Percentiles rank a stretch among this genome's conserved stretches.
Conservation (phyloP, 2,888 invertebrate species). For the Eristalis arbustorum region DNA sequence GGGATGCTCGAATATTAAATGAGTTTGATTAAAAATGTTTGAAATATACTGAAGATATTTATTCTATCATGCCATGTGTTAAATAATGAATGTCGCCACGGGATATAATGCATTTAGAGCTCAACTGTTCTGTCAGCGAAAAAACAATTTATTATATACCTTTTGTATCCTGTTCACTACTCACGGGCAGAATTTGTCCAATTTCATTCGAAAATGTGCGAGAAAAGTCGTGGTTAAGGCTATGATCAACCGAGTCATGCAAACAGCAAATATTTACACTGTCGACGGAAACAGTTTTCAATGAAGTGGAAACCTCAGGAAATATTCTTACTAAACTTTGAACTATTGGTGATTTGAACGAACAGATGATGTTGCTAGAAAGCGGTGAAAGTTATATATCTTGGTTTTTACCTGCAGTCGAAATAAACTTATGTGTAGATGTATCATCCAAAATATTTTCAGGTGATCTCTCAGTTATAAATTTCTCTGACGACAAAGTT, state of each 20-base stretch:
- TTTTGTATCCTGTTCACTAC: background rate
- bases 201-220: background rate
- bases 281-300: background rate
- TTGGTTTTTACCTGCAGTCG: background rate
- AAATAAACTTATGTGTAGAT: background rate
- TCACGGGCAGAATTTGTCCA: background rate
- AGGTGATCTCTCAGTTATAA: conserved; percentile 77
- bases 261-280: background rate
- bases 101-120: conserved; percentile 77
- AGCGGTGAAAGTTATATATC: background rate
- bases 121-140: conserved; percentile 73
- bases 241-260: background rate
- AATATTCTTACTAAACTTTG: background rate
- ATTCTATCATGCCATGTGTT: conserved; percentile 59
- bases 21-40: conserved; percentile 22
- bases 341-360: background rate
- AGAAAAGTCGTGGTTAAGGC: background rate
- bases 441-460: conserved; percentile 76
- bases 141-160: background rate
- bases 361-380: background rate
- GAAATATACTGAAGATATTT: conserved; percentile 10
- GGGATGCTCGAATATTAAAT: conserved; percentile 72
- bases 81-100: background rate
- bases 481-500: conserved; percentile 75
- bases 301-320: background rate